Percentiles rank a stretch among this genome's conserved stretches.
Evolutionary conservation across 2,113 vertebrate genomes (phyloP).

Genomic region (Dromaius novaehollandiae): DNA sequence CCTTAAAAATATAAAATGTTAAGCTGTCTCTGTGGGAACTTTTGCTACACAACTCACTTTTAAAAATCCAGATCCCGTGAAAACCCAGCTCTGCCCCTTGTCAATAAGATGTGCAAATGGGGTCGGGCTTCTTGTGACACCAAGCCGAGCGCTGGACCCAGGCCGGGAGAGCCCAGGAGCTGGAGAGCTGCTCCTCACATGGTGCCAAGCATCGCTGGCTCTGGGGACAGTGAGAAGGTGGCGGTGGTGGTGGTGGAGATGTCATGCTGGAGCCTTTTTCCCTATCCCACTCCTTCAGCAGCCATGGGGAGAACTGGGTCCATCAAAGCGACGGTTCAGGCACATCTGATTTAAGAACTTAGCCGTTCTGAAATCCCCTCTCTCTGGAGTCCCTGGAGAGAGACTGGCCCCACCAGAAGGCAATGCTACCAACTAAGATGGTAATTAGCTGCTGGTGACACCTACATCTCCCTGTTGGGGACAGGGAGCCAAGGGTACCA

Average conservation of each 20-base stretch:
- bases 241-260: not conserved
- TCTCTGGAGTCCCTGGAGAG: not conserved
- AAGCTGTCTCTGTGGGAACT: not conserved
- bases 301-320: no score
- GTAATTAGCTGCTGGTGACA: not conserved
- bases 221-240: no score
- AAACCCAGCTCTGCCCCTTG: not conserved
- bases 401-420: not conserved
- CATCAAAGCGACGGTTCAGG: no score
- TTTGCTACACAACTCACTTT: not conserved
- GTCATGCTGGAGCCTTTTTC: not conserved
- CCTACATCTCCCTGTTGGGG: not conserved
- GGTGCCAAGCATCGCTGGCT: fast-evolving
- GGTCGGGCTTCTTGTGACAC: not conserved
- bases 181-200: not conserved
- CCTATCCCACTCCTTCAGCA: not conserved
- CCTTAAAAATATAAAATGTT: not conserved
- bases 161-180: not conserved
- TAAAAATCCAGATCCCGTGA: not conserved
- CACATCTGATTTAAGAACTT: no score
- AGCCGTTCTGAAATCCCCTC: no score
- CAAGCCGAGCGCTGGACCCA: not conserved
- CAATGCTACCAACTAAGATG: not conserved
- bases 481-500: not conserved
- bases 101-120: not conserved